Base-by-base conservation (phyloP, 2,888 invertebrate genomes). In the Itoplectis maculator region DNA sequence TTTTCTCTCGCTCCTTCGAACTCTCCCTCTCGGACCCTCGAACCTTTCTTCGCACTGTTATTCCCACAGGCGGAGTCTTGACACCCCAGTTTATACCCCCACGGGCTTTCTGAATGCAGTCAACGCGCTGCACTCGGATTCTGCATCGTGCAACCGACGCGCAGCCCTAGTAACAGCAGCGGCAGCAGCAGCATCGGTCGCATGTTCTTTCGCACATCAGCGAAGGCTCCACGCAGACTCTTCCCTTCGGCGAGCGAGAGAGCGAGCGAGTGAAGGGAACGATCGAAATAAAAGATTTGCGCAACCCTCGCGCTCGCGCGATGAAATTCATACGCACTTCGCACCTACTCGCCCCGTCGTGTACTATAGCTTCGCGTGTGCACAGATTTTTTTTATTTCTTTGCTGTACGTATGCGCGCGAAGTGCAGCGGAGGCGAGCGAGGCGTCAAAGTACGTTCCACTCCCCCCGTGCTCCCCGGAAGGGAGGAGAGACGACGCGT, bases 251-350 rank as follows among this genome's bases (percentile, higher is more conserved):
- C 61, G 75, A 69, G 74, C 5, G 29, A 2, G 29, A 29, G 35
- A n/a, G n/a, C n/a, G n/a, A n/a, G n/a, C n/a, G n/a, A n/a, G 72
- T 11, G 56, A 79, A 75, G 75, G 82, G 83, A 73, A 78, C 81
- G 83, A 75, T 79, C 65, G 80, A 75, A 79, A 82, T 82, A 85
- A 75, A 83, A 83, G 84, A 82, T 83, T 84, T 75, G 70, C 51
- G 83, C 88, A 88, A 88, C 89, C 89, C 89, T 88, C 88, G 47
- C n/a, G n/a, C 5, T 29, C 29, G 29, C 29, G 29, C 29, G 86
- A 87, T 88, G 87, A 88, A 88, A 89, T 90, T 89, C 90, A 89
- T 89, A 88, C 87, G 87, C 86, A 89, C 88, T 90, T 90, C 88
- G 88, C 89, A 88, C 90, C 89, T 89, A 87, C 85, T 84, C 29